Conservation (phyloP, 2,888 invertebrate genomes). For the Patella caerulea region DNA sequence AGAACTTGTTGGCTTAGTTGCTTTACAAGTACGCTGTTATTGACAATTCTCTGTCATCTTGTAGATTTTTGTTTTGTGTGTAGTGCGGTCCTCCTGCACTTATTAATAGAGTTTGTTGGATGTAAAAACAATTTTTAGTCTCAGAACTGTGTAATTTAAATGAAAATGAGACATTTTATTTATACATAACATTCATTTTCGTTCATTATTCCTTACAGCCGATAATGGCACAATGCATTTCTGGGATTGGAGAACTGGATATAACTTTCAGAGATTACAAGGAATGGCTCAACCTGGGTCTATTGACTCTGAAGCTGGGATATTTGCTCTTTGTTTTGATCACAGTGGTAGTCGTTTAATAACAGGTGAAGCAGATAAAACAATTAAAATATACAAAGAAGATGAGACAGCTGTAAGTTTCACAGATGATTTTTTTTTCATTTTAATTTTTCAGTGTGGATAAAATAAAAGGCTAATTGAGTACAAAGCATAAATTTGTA, state of each 20-base stretch:
- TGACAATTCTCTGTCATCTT: too few relatives aligned
- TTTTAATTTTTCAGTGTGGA: neutral
- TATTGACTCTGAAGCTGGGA: conserved; percentile 98
- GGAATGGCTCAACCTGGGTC: conserved; percentile 98
- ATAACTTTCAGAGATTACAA: conserved; percentile 91
- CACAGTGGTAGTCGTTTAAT: conserved; percentile 94
- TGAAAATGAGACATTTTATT: too few relatives aligned
- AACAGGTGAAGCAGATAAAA: conserved; percentile 98
- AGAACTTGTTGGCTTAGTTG: too few relatives aligned
- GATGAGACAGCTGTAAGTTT: conserved; percentile 86
- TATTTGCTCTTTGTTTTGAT: conserved; percentile 96
- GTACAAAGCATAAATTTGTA: neutral
- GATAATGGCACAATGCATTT: conserved; percentile 97
- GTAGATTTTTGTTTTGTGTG: too few relatives aligned
- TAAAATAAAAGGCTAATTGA: neutral
- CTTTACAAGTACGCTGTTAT: too few relatives aligned
- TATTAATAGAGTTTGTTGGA: too few relatives aligned
- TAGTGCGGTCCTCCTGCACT: too few relatives aligned
- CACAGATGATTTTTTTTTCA: neutral
- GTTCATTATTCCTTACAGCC: conserved; percentile 70
- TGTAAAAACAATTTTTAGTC: too few relatives aligned
- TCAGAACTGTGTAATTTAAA: too few relatives aligned
- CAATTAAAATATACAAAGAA: conserved; percentile 98
- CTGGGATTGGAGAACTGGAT: conserved; percentile 99
- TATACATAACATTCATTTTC: too few relatives aligned